A percentile compares a stretch with the other conserved stretches of the same genome.
phyloP scores from a whole-genome alignment of 2,797 vertebrate genomes.

The Alcedo quadribrachys region DNA sequence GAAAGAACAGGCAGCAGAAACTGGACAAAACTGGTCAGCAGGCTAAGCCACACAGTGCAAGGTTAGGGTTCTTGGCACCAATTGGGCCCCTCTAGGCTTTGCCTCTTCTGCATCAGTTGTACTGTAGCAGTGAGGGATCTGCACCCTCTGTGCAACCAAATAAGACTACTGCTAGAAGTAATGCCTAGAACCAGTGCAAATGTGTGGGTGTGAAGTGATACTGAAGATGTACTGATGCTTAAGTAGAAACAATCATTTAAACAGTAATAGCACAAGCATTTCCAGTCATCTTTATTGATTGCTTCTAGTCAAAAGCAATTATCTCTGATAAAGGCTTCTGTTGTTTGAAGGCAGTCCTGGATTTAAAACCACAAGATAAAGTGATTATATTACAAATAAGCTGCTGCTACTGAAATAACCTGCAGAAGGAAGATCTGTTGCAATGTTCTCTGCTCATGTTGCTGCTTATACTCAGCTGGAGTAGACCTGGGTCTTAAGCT shows the following conservation, averaged over 20 bases:
- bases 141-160: neutral
- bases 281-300: neutral
- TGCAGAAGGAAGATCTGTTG: neutral
- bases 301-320: neutral
- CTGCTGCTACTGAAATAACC: neutral
- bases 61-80: rapidly evolving
- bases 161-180: rapidly evolving
- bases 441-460: neutral
- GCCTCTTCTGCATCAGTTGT: neutral
- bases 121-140: neutral
- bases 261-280: neutral
- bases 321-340: neutral
- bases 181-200: neutral
- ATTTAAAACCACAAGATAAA: neutral
- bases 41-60: neutral
- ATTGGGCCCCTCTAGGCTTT: rapidly evolving
- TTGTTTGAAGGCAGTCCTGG: neutral
- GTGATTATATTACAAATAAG: neutral
- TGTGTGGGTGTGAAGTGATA: neutral
- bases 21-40: neutral
- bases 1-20: neutral
- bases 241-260: neutral
- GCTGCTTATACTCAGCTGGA: neutral
- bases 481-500: neutral
- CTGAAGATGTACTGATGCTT: rapidly evolving